A percentile compares a stretch with the other conserved stretches of the same genome.
Evolutionary conservation across 1,140 invertebrate species (phyloP).

Genomic region (Neodiprion fabricii): DNA sequence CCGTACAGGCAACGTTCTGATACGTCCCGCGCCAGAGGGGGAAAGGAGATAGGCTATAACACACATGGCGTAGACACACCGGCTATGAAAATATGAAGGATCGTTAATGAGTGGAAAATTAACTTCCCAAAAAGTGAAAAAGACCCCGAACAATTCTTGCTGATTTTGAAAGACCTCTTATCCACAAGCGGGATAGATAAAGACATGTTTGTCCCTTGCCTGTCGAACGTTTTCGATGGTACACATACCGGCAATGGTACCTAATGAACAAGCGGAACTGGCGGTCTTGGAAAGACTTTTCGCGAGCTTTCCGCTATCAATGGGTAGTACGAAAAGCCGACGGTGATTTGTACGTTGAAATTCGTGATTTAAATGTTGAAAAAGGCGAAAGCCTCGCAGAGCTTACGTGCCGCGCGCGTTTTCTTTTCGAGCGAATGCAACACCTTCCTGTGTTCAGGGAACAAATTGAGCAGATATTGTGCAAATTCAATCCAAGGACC

Average conservation of each 20-base stretch:
- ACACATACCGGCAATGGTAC: constrained; percentile 10
- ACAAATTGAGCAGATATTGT: neutral
- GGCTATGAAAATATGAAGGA: too few species aligned
- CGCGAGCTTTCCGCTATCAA: constrained; percentile 11
- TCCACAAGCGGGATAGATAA: neutral
- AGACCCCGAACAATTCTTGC: too few species aligned
- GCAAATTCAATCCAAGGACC: neutral
- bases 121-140: too few species aligned
- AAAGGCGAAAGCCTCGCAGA: constrained; percentile 21
- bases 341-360: constrained; percentile 11
- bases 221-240: constrained; percentile 14
- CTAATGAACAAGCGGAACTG: constrained; percentile 20
- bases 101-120: too few species aligned
- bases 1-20: too few species aligned
- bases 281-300: constrained; percentile 23
- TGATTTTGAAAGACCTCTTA: too few species aligned
- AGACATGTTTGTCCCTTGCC: constrained; percentile 15
- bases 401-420: constrained; percentile 1
- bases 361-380: constrained; percentile 19
- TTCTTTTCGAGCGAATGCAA: neutral
- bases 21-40: too few species aligned
- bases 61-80: too few species aligned
- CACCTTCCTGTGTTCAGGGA: constrained; percentile 2
- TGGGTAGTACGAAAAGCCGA: constrained; percentile 14
- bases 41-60: too few species aligned